These are phyloP conservation scores for Hydraecia micacea DNA, from an alignment of 2,888 invertebrate species.

Conservation along the genomic window DNA sequence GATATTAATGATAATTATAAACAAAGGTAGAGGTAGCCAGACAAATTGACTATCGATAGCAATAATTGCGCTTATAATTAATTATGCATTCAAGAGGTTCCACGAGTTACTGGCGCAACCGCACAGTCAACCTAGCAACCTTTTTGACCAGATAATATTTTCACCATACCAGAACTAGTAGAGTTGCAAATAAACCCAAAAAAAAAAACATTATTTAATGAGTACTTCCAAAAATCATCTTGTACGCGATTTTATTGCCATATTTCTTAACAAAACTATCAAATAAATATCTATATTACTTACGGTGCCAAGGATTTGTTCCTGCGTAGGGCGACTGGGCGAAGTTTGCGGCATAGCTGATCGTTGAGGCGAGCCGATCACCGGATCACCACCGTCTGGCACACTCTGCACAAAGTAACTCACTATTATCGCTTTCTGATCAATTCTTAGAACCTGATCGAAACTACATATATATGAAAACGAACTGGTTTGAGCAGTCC, in stretches of 20 bases:
- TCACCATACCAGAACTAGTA: no score
- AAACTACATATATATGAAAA: neutral
- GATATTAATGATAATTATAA: slow-evolving; percentile 6
- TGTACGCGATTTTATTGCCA: no score
- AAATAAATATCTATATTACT: slow-evolving; percentile 42
- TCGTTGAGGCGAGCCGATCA: slow-evolving; percentile 82
- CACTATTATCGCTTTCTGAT: neutral
- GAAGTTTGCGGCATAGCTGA: slow-evolving; percentile 75
- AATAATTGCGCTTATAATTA: slow-evolving; percentile 4
- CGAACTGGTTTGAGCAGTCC: slow-evolving; percentile 24
- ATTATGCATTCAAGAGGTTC: slow-evolving; percentile 9
- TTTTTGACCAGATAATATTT: no score
- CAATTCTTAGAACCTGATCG: neutral
- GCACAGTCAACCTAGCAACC: no score
- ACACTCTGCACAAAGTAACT: slow-evolving; percentile 78
- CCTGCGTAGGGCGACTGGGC: slow-evolving; percentile 75
- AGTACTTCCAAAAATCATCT: no score
- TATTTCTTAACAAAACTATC: neutral
- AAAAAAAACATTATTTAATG: neutral
- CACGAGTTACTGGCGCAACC: neutral
- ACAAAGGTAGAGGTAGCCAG: slow-evolving; percentile 7
- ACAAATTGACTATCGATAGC: neutral
- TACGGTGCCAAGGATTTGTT: slow-evolving; percentile 74
- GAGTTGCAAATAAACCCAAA: neutral
- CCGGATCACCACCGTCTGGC: slow-evolving; percentile 80